phyloP scores from a whole-genome alignment of 2,888 invertebrate species.

The Lochmaea crataegi region DNA sequence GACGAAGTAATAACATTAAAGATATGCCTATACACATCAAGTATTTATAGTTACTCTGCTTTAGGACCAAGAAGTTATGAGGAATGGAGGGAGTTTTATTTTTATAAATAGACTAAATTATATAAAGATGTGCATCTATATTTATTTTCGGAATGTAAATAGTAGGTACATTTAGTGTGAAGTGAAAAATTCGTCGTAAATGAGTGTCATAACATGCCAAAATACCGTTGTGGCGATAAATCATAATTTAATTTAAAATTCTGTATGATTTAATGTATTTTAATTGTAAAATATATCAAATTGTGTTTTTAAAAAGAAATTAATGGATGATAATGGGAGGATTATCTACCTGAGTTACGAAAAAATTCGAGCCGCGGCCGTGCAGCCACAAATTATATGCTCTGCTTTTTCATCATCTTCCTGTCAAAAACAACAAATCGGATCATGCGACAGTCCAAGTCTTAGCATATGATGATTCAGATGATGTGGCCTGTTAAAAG shows the following conservation, averaged over 20 bases:
- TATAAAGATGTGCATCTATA: conserved; percentile 8
- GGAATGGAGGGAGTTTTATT: not conserved
- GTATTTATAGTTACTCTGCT: conserved; percentile 14
- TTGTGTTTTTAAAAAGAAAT: too few relatives aligned
- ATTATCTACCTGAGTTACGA: too few relatives aligned
- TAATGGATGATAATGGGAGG: too few relatives aligned
- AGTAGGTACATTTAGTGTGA: not conserved
- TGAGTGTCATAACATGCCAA: not conserved
- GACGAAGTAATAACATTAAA: conserved; percentile 21
- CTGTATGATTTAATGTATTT: not conserved
- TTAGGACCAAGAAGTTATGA: conserved; percentile 2
- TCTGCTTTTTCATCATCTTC: too few relatives aligned
- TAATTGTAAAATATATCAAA: not conserved
- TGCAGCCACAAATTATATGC: too few relatives aligned
- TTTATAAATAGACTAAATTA: conserved; percentile 7
- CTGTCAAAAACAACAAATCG: too few relatives aligned
- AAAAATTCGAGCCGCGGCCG: too few relatives aligned
- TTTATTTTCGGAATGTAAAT: conserved; percentile 11
- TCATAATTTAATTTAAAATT: not conserved
- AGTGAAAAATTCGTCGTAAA: not conserved
- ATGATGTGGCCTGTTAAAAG: too few relatives aligned
- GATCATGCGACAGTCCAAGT: too few relatives aligned
- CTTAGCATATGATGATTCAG: too few relatives aligned
- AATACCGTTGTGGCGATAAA: not conserved
- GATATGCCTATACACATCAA: conserved; percentile 16